Evolutionary conservation across 2,888 invertebrate species (phyloP).

Genomic region (Itoplectis maculator): DNA sequence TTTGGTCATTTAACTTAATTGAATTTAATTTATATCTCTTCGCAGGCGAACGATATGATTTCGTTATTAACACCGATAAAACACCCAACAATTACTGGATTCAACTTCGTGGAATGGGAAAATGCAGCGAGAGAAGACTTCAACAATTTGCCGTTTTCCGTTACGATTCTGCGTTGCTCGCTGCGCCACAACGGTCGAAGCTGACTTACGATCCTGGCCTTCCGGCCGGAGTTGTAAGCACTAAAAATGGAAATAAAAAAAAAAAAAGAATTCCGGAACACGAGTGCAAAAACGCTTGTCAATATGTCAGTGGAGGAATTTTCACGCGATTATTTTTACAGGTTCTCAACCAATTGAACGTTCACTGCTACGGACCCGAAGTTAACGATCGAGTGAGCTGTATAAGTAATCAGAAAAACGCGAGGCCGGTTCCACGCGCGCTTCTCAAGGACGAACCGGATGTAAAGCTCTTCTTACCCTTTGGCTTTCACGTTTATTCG

Average conservation of each 20-base stretch:
- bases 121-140: conserved; percentile 50
- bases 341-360: conserved; percentile 92
- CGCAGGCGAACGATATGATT: conserved; percentile 85
- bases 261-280: not conserved
- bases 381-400: conserved; percentile 88
- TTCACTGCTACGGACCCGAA: conserved; percentile 88
- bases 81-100: conserved; percentile 84
- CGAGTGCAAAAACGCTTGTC: no score
- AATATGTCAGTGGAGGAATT: not conserved
- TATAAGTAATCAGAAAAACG: conserved; percentile 91
- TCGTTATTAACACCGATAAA: conserved; percentile 83
- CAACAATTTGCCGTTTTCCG: conserved; percentile 85
- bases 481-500: conserved; percentile 91
- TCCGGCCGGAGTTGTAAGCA: conserved; percentile 81
- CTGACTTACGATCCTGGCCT: conserved; percentile 80
- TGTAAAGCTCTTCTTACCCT: conserved; percentile 92
- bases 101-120: conserved; percentile 82
- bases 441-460: conserved; percentile 91
- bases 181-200: conserved; percentile 37
- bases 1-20: no score
- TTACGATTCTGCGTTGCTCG: conserved; percentile 81
- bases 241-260: not conserved
- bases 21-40: no score
- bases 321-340: conserved; percentile 76
- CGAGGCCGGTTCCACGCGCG: conserved; percentile 89